Conservation (phyloP, 2,888 invertebrate genomes). For the Zele albiditarsus region DNA sequence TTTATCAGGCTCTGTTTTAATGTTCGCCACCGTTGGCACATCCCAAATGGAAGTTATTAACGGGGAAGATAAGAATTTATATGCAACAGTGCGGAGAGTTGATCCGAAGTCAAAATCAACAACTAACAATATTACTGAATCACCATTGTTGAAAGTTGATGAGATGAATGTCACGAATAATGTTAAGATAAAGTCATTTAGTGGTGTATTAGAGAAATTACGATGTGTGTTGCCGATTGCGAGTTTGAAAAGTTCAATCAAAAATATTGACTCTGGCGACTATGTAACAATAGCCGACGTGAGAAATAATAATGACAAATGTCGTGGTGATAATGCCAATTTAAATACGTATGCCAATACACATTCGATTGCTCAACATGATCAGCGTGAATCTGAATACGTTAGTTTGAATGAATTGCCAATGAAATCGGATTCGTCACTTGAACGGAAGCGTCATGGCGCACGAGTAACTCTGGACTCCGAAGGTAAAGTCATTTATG, state of each 20-base stretch:
- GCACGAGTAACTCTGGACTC: constrained; percentile 89
- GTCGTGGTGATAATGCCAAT: constrained; percentile 51
- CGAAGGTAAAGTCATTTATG: constrained; percentile 90
- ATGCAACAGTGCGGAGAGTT: constrained; percentile 68
- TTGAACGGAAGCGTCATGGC: constrained; percentile 78
- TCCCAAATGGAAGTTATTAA: constrained; percentile 71
- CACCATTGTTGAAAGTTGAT: background rate
- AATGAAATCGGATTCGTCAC: constrained; percentile 74
- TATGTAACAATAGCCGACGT: constrained; percentile 91
- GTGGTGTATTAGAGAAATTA: constrained; percentile 83
- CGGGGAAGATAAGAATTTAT: constrained; percentile 69
- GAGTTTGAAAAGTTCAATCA: constrained; percentile 59
- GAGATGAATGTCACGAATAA: constrained; percentile 10
- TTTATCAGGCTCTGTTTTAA: constrained; percentile 61
- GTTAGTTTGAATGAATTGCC: constrained; percentile 88
- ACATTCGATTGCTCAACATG: constrained; percentile 72
- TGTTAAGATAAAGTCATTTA: constrained; percentile 75
- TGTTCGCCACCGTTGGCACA: constrained; percentile 70
- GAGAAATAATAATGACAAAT: constrained; percentile 84
- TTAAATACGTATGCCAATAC: constrained; percentile 76
- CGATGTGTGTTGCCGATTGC: constrained; percentile 72
- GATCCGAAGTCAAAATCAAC: constrained; percentile 43
- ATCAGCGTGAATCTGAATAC: constrained; percentile 79
- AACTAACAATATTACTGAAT: background rate
- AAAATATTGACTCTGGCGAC: constrained; percentile 79